A percentile compares a stretch with the other conserved stretches of the same genome.
These are phyloP conservation scores for Epinephelus fuscoguttatus DNA, from an alignment of 2,113 vertebrate genomes.

Conservation along the genomic window DNA sequence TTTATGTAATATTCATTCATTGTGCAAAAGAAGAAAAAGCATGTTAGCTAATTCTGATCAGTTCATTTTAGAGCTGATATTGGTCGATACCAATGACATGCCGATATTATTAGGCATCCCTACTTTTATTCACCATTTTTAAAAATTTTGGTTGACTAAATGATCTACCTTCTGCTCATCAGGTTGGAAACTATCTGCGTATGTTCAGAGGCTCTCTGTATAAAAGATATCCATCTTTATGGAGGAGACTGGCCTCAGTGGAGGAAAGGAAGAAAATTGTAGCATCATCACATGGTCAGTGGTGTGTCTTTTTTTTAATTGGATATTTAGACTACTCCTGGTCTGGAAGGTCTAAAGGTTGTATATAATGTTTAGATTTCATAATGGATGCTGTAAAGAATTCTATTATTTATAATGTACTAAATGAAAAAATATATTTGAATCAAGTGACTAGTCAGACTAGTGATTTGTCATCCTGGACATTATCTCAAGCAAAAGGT, in stretches of 20 bases:
- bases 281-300: slow-evolving; percentile 96
- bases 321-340: neutral
- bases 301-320: neutral
- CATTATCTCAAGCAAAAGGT: neutral
- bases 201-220: slow-evolving; percentile 99
- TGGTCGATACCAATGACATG: no score
- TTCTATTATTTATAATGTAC: neutral
- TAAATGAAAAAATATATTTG: neutral
- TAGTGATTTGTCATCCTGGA: neutral
- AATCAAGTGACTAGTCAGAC: neutral
- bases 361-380: neutral
- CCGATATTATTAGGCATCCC: no score
- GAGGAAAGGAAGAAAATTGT: slow-evolving; percentile 99
- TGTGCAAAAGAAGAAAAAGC: no score
- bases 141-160: neutral
- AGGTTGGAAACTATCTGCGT: slow-evolving; percentile 98
- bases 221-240: slow-evolving; percentile 96
- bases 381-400: neutral
- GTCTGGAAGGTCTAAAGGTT: neutral
- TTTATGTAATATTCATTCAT: no score
- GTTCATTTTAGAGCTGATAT: no score
- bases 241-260: slow-evolving; percentile 96
- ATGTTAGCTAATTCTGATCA: no score
- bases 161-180: slow-evolving; percentile 8
- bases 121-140: no score